These are phyloP conservation scores for Drosophila setifemur DNA, from an alignment of 1,140 invertebrate genomes.

Conservation along the genomic window DNA sequence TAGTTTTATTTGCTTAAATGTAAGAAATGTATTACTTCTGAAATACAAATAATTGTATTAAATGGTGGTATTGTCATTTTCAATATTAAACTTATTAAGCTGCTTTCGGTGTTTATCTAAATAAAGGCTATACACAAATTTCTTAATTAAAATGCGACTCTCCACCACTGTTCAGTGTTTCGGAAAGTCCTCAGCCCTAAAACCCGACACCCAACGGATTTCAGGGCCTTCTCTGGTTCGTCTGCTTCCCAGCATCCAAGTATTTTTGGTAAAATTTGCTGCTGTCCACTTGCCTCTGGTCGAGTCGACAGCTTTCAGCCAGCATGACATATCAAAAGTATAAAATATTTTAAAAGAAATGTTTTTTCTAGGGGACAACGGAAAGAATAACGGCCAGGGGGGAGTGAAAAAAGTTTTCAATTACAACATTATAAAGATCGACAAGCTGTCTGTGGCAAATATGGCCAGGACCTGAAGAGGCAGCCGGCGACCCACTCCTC, in stretches of 20 bases:
- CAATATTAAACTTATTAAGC: no score
- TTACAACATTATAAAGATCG: slow-evolving; percentile 82
- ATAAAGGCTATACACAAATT: neutral
- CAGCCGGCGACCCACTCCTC: slow-evolving; percentile 23
- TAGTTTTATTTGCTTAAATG: no score
- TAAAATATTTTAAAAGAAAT: slow-evolving; percentile 79
- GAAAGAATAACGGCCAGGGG: slow-evolving; percentile 19
- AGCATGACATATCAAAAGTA: slow-evolving; percentile 77
- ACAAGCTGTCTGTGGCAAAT: slow-evolving; percentile 81
- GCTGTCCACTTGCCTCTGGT: slow-evolving; percentile 46
- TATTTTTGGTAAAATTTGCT: slow-evolving; percentile 35
- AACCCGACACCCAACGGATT: slow-evolving; percentile 18
- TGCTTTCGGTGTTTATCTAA: no score
- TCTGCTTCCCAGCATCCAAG: neutral
- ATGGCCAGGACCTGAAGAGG: slow-evolving; percentile 46
- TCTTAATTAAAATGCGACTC: slow-evolving; percentile 32
- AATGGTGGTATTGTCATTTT: no score
- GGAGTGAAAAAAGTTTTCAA: slow-evolving; percentile 75
- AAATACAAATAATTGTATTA: no score
- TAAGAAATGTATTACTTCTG: no score
- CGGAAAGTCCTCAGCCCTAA: slow-evolving; percentile 1
- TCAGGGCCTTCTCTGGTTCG: neutral
- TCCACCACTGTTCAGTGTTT: neutral
- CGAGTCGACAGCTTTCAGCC: slow-evolving; percentile 66
- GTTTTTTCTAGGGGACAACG: slow-evolving; percentile 42